Percentiles rank a stretch among this genome's conserved stretches.
Evolutionary conservation across 2,797 vertebrate species (phyloP).

Genomic region (Tinamus major): DNA sequence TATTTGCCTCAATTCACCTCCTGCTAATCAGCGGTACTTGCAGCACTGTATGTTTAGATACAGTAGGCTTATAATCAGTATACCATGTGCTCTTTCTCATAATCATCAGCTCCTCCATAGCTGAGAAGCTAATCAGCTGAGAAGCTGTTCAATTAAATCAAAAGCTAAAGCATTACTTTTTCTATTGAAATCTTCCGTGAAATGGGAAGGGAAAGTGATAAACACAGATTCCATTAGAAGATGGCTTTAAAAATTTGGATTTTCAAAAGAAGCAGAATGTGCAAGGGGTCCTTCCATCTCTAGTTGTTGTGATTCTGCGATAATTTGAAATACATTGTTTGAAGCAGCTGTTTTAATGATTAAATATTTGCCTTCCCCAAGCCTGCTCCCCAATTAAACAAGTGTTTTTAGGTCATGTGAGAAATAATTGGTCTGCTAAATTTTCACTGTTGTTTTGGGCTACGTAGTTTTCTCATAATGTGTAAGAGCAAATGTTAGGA

Average conservation of each 20-base stretch:
- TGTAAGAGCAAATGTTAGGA: neutral
- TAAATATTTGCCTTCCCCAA: slow-evolving; percentile 43
- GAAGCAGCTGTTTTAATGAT: slow-evolving; percentile 73
- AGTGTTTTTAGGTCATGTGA: neutral
- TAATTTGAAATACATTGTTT: slow-evolving; percentile 64
- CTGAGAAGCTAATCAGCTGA: slow-evolving; percentile 22
- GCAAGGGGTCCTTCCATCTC: neutral
- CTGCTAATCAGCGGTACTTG: neutral
- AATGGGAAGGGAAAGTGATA: neutral
- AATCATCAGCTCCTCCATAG: slow-evolving; percentile 18
- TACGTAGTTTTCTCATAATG: neutral
- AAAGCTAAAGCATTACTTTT: neutral
- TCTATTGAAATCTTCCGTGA: neutral
- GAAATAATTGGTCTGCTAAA: neutral
- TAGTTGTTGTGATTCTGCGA: slow-evolving; percentile 11
- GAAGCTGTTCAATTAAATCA: slow-evolving; percentile 35
- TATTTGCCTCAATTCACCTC: neutral
- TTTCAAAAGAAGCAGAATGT: neutral
- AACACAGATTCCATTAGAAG: slow-evolving; percentile 19
- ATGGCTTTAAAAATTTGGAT: neutral
- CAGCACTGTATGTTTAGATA: neutral
- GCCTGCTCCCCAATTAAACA: slow-evolving; percentile 61
- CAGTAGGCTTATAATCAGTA: slow-evolving; percentile 5
- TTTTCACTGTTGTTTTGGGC: neutral
- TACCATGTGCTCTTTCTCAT: neutral